Conservation (phyloP, 1,140 invertebrate genomes). For the Pseudachorutes palmiensis region DNA sequence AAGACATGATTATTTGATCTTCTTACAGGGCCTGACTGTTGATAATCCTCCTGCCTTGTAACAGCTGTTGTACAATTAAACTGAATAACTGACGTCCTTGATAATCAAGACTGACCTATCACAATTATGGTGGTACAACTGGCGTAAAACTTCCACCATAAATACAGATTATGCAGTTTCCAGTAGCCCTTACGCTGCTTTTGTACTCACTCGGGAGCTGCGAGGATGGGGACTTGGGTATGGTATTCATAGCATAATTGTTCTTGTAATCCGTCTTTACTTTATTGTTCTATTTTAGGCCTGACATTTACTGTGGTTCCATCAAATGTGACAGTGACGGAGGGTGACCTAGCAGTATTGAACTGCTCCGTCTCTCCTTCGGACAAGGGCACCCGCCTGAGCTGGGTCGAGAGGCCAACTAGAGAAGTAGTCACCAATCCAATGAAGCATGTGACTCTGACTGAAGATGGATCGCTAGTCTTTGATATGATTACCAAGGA, state of each 20-base stretch:
- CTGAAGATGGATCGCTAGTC: conserved; percentile 25
- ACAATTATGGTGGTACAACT: too few species aligned
- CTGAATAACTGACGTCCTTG: too few species aligned
- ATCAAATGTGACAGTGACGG: conserved; percentile 24
- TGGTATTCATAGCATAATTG: not conserved
- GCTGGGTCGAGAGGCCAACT: conserved; percentile 31
- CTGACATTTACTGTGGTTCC: conserved; percentile 17
- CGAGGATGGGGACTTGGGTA: not conserved
- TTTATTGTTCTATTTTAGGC: not conserved
- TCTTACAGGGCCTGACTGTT: too few species aligned
- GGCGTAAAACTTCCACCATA: too few species aligned
- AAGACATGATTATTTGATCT: too few species aligned
- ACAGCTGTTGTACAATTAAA: too few species aligned
- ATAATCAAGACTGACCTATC: too few species aligned
- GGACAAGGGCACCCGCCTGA: conserved; percentile 1
- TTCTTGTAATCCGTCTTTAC: not conserved
- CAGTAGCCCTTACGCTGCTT: not conserved
- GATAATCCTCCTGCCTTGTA: too few species aligned
- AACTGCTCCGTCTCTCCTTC: conserved; percentile 24
- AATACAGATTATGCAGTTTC: not conserved
- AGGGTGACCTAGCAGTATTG: conserved; percentile 19
- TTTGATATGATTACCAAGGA: conserved; percentile 30
- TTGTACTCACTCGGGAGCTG: not conserved
- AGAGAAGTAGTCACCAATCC: conserved; percentile 22
- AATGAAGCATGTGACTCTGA: conserved; percentile 24